These are phyloP conservation scores for Notothenia coriiceps DNA, from an alignment of 2,113 vertebrate genomes.

Conservation along the genomic window DNA sequence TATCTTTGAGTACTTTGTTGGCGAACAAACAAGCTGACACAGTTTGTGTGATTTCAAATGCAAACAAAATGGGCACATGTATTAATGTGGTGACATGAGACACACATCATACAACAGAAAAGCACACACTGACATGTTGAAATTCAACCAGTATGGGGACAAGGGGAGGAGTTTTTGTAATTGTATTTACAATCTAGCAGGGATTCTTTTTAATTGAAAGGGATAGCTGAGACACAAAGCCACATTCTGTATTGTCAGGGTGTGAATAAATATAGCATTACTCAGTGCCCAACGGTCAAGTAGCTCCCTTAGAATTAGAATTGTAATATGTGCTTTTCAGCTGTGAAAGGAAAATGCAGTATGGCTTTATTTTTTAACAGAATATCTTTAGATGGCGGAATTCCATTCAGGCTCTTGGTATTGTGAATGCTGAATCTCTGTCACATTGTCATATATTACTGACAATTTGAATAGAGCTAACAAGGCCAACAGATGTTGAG, in stretches of 20 bases:
- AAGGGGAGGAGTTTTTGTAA: neutral
- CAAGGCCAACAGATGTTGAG: neutral
- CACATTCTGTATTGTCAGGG: neutral
- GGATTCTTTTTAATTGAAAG: neutral
- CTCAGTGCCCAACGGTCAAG: neutral
- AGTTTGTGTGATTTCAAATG: slow-evolving; percentile 27
- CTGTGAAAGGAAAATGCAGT: neutral
- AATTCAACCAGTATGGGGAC: neutral
- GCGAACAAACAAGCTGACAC: slow-evolving; percentile 21
- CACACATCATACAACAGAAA: neutral
- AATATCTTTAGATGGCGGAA: too few species aligned
- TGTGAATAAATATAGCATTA: neutral
- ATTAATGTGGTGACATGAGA: slow-evolving; percentile 9
- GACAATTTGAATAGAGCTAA: too few species aligned
- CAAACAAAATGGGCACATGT: slow-evolving; percentile 9
- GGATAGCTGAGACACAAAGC: neutral
- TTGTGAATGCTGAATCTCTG: too few species aligned
- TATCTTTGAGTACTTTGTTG: slow-evolving; percentile 12
- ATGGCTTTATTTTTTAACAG: neutral
- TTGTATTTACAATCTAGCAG: neutral
- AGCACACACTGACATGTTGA: neutral
- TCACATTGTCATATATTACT: too few species aligned
- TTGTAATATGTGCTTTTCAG: neutral
- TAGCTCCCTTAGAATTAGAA: neutral
- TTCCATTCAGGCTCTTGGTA: too few species aligned